Base-by-base conservation (phyloP, 2,113 vertebrate genomes). In the Aplodontia rufa region DNA sequence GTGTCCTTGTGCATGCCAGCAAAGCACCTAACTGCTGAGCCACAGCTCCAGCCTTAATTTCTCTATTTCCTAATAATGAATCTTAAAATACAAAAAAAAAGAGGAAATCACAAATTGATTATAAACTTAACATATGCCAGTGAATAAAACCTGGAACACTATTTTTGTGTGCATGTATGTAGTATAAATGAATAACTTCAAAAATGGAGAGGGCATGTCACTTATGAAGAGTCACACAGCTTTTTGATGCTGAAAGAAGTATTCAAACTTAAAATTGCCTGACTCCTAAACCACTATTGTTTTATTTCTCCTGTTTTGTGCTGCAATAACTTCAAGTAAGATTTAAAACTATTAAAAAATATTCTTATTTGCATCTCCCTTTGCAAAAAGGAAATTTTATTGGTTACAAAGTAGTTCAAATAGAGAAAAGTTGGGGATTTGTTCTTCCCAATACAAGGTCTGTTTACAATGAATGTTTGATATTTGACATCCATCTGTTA, bases 401-500 rank as follows among this genome's bases (percentile, higher is more conserved):
- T 91, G 30, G 1, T 72, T 96, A 94, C 26, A 62, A 87, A 75
- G 8, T 72, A 24, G 35, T 16, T 60, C 32, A 51, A 60, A 93
- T 37, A 85, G 32, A 83, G 32, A 82, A 80, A 80, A 35, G 3
- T 3, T 16, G 42, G 64, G 5, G 62, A 90, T 82, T 40, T 62
- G 35, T 64, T 72, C 74, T 95, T 12, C 8, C 53, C 30, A 51
- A 22, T 64, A 68, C 3, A 40, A 53, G 62, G 14, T 83, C 66
- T 95, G 37, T 76, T 96, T 78, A 84, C 81, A 62, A 78, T 80
- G 49, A 90, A 66, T 86, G 47, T 55, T n/a, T 76, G 40, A 75
- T 74, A 86, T 1, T 76, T 94, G 91, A 85, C 68, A 96, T 76
- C 75, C 72, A 69, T 75, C 93, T 97, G 88, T 90, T 86, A 64